Evolutionary conservation across 2,888 invertebrate genomes (phyloP), one percentile per base, ranked within the genome.

Genomic region (Lamellibrachia satsuma): DNA sequence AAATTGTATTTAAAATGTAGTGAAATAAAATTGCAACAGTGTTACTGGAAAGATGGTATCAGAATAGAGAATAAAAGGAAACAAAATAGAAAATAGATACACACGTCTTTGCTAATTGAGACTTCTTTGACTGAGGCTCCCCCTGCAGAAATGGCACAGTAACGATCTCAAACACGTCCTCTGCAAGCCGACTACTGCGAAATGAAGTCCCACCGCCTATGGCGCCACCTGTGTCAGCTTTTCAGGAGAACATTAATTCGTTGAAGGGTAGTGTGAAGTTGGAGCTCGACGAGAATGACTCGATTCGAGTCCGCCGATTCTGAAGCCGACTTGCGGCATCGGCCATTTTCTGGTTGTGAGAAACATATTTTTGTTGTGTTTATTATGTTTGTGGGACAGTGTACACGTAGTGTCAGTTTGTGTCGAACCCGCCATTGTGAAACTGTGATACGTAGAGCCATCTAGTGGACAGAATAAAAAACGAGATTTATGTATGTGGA

Each of bases 281-380:
- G 75, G 75, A 75, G 75, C 75, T 75, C n/a, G 75, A 75, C n/a
- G 75, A 75, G n/a, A 75, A 75, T 75, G n/a, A 75, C 75, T 22
- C 75, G 6, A 75, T 75, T 75, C 75, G n/a, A 75, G 75, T 75
- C n/a, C 75, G 75, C 75, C 75, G 75, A 75, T 75, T 75, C 75
- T 75, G 75, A 75, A 15, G 22, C 2, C 15, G 22, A 3, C 22
- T 75, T 9, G 9, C 75, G 6, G n/a, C 75, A 75, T 75, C 22
- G n/a, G 22, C 3, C 22, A 75, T 15, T 75, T n/a, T 75, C 75
- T 75, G 75, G 75, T 75, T 75, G 75, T 75, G 75, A 75, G n/a
- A 15, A 75, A 75, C 15, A 57, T 57, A 11, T 2, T 75, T 15
- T 75, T 75, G 75, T 75, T 75, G 15, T 75, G 75, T 22, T 75